Percentiles rank a stretch among this genome's conserved stretches.
These are phyloP conservation scores for Corythornis cristatus DNA, from an alignment of 2,113 vertebrate species.

Conservation along the genomic window DNA sequence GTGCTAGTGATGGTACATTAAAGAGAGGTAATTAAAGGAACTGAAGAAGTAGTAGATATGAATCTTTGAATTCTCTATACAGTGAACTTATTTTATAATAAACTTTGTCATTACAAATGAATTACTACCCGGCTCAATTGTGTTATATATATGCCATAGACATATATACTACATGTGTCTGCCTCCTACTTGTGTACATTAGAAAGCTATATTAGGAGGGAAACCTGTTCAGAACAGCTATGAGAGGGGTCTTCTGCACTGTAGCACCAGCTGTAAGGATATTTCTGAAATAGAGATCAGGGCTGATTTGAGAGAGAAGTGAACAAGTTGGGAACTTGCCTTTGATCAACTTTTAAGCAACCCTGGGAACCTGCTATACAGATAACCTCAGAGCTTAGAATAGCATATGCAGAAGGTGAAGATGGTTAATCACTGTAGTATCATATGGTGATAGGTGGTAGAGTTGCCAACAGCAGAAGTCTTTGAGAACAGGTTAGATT, in stretches of 20 bases:
- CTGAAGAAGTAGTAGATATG: background rate
- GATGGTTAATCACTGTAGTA: background rate
- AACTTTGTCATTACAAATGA: slow-evolving; percentile 15
- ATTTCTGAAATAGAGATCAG: background rate
- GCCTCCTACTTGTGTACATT: background rate
- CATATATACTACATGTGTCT: background rate
- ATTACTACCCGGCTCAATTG: slow-evolving; percentile 43
- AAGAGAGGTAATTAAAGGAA: slow-evolving; percentile 27
- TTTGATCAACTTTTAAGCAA: background rate
- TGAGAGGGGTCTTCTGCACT: background rate
- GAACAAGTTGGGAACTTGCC: background rate
- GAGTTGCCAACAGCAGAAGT: background rate
- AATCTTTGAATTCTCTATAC: slow-evolving; percentile 10
- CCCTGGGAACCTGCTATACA: background rate
- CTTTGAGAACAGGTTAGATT: background rate
- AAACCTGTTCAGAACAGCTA: background rate
- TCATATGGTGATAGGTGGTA: background rate
- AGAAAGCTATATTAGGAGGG: background rate
- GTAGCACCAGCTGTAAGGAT: background rate
- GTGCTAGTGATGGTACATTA: slow-evolving; percentile 9
- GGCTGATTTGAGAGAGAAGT: background rate
- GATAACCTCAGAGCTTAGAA: background rate
- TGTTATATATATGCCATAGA: background rate
- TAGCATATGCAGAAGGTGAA: background rate
- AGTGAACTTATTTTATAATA: slow-evolving; percentile 20